phyloP scores from a whole-genome alignment of 2,888 invertebrate genomes.

The Ctena decussata region DNA sequence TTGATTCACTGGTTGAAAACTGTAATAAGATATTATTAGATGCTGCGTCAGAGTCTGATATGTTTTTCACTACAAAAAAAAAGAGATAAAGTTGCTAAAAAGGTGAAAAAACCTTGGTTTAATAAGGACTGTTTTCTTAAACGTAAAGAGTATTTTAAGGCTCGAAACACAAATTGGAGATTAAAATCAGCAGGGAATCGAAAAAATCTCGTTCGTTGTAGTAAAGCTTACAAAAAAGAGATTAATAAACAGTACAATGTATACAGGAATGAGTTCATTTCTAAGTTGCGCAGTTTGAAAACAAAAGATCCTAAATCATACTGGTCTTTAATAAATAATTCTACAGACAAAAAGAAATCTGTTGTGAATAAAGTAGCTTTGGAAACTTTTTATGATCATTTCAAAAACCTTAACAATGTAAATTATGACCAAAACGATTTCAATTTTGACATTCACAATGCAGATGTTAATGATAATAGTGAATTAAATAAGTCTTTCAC shows the following conservation, averaged over 20 bases:
- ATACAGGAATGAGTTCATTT: neutral
- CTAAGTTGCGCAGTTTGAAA: neutral
- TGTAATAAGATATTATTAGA: neutral
- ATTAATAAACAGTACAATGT: neutral
- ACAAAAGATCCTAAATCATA: conserved; percentile 7
- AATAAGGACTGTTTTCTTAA: neutral
- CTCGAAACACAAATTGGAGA: neutral
- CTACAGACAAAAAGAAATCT: neutral
- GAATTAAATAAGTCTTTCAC: neutral
- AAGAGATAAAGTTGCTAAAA: neutral
- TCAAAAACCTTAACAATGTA: neutral
- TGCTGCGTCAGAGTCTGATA: neutral
- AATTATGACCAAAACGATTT: neutral
- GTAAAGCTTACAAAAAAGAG: conserved; percentile 1
- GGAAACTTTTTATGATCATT: conserved; percentile 1
- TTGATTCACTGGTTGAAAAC: neutral
- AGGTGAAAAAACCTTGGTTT: neutral
- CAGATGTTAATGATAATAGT: neutral
- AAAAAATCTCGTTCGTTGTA: neutral
- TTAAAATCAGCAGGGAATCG: neutral
- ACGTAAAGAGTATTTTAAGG: neutral
- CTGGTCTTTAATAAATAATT: conserved; percentile 2
- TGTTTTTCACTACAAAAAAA: neutral
- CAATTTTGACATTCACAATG: neutral
- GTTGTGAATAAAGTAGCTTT: neutral